Base-by-base conservation (phyloP, 1,140 invertebrate species). In the Sycophaga agraensis region DNA sequence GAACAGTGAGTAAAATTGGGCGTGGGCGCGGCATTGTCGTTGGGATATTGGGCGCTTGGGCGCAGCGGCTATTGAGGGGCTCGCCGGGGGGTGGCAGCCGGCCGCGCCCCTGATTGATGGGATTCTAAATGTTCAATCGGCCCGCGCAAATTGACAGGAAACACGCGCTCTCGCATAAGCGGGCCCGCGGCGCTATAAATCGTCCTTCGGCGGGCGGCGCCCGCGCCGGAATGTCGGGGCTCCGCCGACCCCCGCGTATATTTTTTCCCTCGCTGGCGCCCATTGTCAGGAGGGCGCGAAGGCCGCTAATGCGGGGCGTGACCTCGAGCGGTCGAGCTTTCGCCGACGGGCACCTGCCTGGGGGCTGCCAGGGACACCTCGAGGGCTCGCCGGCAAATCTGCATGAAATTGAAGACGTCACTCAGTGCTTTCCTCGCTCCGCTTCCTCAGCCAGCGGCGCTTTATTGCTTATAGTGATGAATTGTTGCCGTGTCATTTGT, bases 101-200 rank as follows among this genome's bases (percentile, higher is more conserved):
- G 28, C 12, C 4, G 12, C 34, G 17, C 17, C 24, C 16, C 49
- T 62, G 59, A 62, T 62, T 9, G 59, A 62, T 62, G 59, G 24
- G 56, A 55, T 62, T 62, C 59, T 55, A 62, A 56, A 62, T 49
- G 59, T 56, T 62, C 49, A 62, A 62, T 62, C 51, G 53, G 17
- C 45, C 59, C 45, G 59, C 26, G 34, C 35, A 56, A 56, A 62
- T 56, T 56, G 59, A 62, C 59, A 56, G 53, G 59, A 62, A 62
- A 56, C 49, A 53, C 49, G 31, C 49, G 58, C 49, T 50, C n/a
- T 17, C 45, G 59, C 37, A 62, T 62, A 49, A 56, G 59, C 26
- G 31, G 11, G 8, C 34, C 7, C 53, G 53, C 59, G 59, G 56
- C 19, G 34, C 45, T 49, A 62, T 62, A 62, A 62, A 62, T 62